Base-by-base conservation (phyloP, 2,113 vertebrate genomes). In the Podiceps cristatus region DNA sequence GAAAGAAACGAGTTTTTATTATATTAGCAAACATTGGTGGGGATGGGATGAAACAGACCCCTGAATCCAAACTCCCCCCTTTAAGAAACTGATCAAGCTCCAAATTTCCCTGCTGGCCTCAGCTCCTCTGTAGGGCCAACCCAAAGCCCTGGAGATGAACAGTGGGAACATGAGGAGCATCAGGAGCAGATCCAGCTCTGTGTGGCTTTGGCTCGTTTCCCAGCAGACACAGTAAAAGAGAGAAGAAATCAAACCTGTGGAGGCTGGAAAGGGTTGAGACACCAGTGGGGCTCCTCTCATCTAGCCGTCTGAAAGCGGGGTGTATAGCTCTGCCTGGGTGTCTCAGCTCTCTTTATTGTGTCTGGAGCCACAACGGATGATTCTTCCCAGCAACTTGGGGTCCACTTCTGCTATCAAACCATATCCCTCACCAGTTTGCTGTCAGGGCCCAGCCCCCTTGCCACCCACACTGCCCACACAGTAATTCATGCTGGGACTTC, bases 131-230 rank as follows among this genome's bases (percentile, higher is more conserved):
- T 90, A 96, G 69, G 40, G 66, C 93, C 72, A 97, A 45, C 71
- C 58, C 86, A 94, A 94, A 92, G 58, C 86, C 86, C 73, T 66
- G 40, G 96, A 88, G 94, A 91, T 84, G 88, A 96, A 83, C 64
- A 85, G 33, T 55, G 80, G 87, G 96, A 96, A 95, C 66, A 73
- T 47, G 64, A 93, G 29, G 86, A 96, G 88, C 86, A 85, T 68
- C 58, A 88, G 80, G 58, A 95, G 47, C 52, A 90, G 87, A 91
- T 97, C 92, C 96, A 97, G 76, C 84, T 96, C 73, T 5, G 1
- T 95, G 93, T 92, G 96, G 94, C 73, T 95, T 98, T 94, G 89
- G 95, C 78, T 81, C 7, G 4, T 86, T 95, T 96, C 94, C 95
- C 73, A 68, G 85, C 68, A 96, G 92, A 95, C 95, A 29, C 47